Base-by-base conservation (phyloP, 1,140 invertebrate genomes). In the Myzus persicae region DNA sequence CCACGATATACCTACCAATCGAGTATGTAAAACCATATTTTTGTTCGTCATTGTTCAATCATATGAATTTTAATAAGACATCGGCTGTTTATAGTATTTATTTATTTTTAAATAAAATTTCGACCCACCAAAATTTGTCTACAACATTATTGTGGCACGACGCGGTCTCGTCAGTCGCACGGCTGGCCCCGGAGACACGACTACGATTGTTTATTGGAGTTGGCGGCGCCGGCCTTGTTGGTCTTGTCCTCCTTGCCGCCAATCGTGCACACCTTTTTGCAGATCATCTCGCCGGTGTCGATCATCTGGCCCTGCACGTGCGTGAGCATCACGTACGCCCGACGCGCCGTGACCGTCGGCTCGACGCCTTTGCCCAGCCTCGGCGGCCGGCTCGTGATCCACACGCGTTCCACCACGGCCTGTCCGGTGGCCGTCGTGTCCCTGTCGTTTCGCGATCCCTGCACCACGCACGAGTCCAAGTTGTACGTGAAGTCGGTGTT, bases 391-490 rank as follows among this genome's bases (percentile, higher is more conserved):
- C 46, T 93, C 11, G n/a, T 93, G 24, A 93, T 93, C 81, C 91
- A 93, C 81, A 84, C 81, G 11, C 81, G 91, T 40, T 93, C 91
- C 54, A 90, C 89, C 26, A 42, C 51, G 7, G 38, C 89, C 24
- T 54, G 89, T 7, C 54, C 89, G 88, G 36, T 42, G 11, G 42
- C 7, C 24, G n/a, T 38, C 26, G 81, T 38, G 76, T 93, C 76
- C 76, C 81, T 40, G 38, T 93, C 91, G 11, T 46, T 3, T 14
- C 81, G 42, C 46, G 91, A 40, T 0, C 44, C 81, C 20, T 85
- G 91, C 76, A 84, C 91, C 46, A 93, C 76, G 76, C 91, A 93
- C 67, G 91, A 38, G 91, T 93, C 81, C 81, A 93, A 9, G 46
- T 93, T 85, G 81, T 38, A 54, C 46, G 91, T 31, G n/a, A 93